Base-by-base conservation (phyloP, 1,140 invertebrate species). In the Drosophila trapezifrons region DNA sequence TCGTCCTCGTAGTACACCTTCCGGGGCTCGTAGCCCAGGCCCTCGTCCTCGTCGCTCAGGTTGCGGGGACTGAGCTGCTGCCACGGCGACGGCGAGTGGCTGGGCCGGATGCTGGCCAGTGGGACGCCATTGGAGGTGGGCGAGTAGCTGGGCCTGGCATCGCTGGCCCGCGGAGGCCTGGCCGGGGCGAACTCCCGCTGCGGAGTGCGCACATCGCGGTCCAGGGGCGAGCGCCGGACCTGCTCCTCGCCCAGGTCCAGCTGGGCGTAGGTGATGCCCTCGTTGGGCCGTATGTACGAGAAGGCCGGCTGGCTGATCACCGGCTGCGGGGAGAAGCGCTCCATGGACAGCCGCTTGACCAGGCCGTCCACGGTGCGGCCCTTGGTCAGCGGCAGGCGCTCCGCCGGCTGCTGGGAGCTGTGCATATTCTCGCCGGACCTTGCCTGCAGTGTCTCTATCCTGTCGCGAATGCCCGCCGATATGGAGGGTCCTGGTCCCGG, bases 201-300 rank as follows among this genome's bases (percentile, higher is more conserved):
- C 5, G 89, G 89, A 8, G 86, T 76, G 18, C 82, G 86, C 32
- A 80, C 67, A 54, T 90, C 87, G 3, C 81, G 54, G 13, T 58
- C 29, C 22, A 56, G 35, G 3, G 66, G 42, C 0, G 73, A 22
- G 5, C 66, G 77, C 18, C 64, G 55, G 10, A 35, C 20, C 12
- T 59, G 66, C 43, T 84, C 80, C 6, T 91, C 90, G 35, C 80
- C 78, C 37, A 83, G 60, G 43, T 96, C 95, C 13, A 96, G 95
- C 91, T 96, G 95, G 15, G 96, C 96, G 90, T 96, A 96, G 49
- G 96, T 96, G 15, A 96, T 94, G 20, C 90, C 93, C 87, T 92
- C 91, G 22, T 92, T 92, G 54, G 91, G 91, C 6, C 91, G 37
- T 20, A 91, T 92, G 46, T 92, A 92, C 6, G 91, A 92, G 59